Evolutionary conservation across 1,140 invertebrate genomes (phyloP), one percentile per base, ranked within the genome.

Genomic region (Steinernema feltiae): DNA sequence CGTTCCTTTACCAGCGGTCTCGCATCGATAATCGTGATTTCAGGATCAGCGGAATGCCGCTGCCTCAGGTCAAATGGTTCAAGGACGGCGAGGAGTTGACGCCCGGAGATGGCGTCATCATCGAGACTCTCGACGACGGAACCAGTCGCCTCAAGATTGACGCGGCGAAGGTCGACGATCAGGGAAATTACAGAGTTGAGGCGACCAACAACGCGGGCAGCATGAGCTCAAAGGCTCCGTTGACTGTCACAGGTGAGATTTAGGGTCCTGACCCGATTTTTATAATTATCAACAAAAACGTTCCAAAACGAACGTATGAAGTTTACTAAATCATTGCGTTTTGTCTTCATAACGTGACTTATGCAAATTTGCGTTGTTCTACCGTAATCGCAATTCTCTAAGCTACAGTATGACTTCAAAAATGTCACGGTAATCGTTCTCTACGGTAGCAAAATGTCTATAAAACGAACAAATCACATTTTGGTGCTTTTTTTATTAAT

Each of bases 121-220:
- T 92, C 27, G 89, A 90, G 32, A 87, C 89, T 0, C 87, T 91
- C n/a, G 91, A 92, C 0, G 92, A 94, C 83, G 93, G 93, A 71
- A 89, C 90, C 17, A 89, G 92, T 29, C 91, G 90, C 83, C 87
- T 96, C 32, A 90, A 88, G 53, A 93, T 97, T 78, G 90, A 92
- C 31, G 88, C 90, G 71, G 90, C 90, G 24, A 89, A 89, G 69
- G 91, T 92, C 2, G 90, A 90, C n/a, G 94, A 96, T 85, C 92
- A 92, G 82, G 94, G 94, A 30, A 92, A 92, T 21, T 96, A 95
- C 86, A 93, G 93, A 2, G 76, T 85, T 3, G 81, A 84, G 32
- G 82, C 81, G 3, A 80, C 76, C 0, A 85, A 84, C 30, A 63
- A 73, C 17, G 79, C 81, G 24, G 84, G 84, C n/a, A 63, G 73